Base-by-base conservation (phyloP, 64 coral and sea anemone genomes). In the Actinia equina region DNA sequence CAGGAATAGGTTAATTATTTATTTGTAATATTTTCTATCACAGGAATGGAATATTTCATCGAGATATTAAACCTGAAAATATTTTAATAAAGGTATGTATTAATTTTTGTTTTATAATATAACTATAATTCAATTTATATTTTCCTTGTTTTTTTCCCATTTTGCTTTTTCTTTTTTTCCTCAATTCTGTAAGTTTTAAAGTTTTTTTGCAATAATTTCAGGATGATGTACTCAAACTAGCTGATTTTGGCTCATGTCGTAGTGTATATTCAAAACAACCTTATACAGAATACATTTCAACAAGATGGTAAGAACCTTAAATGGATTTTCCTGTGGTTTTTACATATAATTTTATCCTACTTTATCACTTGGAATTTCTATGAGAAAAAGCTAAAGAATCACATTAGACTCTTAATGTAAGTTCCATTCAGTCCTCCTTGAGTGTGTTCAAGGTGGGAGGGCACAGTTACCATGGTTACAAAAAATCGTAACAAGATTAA, bases 21-120 rank as follows among this genome's bases (percentile, higher is more conserved):
- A 43, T 77, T 49, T 85, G 18, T 91, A 46, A 19, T 52, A n/a
- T 91, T 53, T 51, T 88, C 10, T 64, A 53, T 89, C 19, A 37
- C 44, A 98, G 96, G 56, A 98, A 98, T 98, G 96, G 96, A 60
- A 98, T 98, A 81, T 98, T 98, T 93, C 96, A 98, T 84, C 87
- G 96, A 59, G 96, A 98, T 90, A 89, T 98, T 18, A 98, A 98
- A 71, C 96, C 96, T 87, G 96, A 98, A 70, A 98, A 98, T 91
- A 94, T 98, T 46, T 91, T 98, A 86, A 87, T 98, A 26, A 98
- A 98, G 92, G 96, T 98, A 88, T 86, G 25, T 20, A 7, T 25
- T 46, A 13, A 83, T 58, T 80, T 41, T 49, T 37, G 30, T 37
- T 37, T 37, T 37, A 37, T 37, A 37, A 37, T 37, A 37, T 37